A percentile compares a stretch with the other conserved stretches of the same genome.
phyloP scores from a whole-genome alignment of 64 coral and sea anemone genomes.

The Pachyseris speciosa region DNA sequence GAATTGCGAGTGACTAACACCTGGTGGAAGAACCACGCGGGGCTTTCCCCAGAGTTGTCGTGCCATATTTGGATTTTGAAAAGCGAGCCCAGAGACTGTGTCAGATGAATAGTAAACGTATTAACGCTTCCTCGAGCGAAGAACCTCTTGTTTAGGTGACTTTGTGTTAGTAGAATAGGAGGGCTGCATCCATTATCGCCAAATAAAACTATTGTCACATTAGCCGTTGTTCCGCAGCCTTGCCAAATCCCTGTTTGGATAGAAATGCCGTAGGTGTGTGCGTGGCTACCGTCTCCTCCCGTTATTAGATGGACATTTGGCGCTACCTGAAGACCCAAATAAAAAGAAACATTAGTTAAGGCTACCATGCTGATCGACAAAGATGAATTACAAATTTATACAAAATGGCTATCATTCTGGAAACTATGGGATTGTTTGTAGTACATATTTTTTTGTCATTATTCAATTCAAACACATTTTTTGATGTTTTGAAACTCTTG shows the following conservation, averaged over 20 bases:
- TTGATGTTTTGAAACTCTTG: no score
- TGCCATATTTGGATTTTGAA: conserved; percentile 91
- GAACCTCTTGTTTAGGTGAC: conserved; percentile 59
- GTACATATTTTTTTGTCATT: no score
- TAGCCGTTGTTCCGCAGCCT: conserved; percentile 80
- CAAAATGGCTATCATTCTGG: no score
- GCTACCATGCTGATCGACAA: no score
- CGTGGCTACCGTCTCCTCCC: conserved; percentile 12
- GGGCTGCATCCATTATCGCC: conserved; percentile 72
- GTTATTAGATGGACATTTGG: conserved; percentile 57
- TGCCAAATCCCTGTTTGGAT: conserved; percentile 88
- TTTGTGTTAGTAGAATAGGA: conserved; percentile 61
- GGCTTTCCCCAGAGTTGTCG: conserved; percentile 80
- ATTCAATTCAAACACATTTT: no score
- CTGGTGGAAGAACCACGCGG: conserved; percentile 87
- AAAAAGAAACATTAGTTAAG: not conserved
- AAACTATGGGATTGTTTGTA: no score
- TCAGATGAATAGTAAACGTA: conserved; percentile 69
- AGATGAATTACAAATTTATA: not conserved
- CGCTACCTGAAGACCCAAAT: not conserved
- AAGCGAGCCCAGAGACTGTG: conserved; percentile 60
- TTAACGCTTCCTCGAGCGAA: conserved; percentile 92
- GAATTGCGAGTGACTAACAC: conserved; percentile 51
- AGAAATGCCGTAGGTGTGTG: conserved; percentile 64
- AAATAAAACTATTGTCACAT: conserved; percentile 80